Evolutionary conservation across 2,113 vertebrate species (phyloP), one percentile per base, ranked within the genome.

Genomic region (Corythaeola cristata): DNA sequence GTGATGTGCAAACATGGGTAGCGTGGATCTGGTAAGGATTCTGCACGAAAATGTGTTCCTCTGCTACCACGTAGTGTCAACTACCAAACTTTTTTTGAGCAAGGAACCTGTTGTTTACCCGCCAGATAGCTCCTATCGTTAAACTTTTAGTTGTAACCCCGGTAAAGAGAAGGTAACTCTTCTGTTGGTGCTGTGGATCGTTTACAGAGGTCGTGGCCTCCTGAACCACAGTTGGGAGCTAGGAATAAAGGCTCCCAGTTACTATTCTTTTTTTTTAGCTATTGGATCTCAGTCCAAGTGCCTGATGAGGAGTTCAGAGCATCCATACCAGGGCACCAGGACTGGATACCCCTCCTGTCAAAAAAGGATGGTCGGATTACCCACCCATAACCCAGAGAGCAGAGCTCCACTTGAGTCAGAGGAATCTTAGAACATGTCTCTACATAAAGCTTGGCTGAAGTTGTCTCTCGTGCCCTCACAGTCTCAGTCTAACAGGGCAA

Each of bases 221-320:
- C 55, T 47, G 50, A 79, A 47, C 67, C 26, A 3, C 12, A 11
- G 16, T 1, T 47, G 16, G 41, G 62, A 79, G 45, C 72, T 37
- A 45, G 5, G 7, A 45, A 35, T 32, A 20, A 37, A 72, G 41
- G 22, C 85, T 52, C 5, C 28, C 19, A 8, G 11, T 66, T 56
- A 13, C 2, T 1, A 3, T 27, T 55, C 9, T 50, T 0, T 8
- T 33, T 12, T 50, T 71, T 23, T 26, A n/a, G 26, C 32, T 60
- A 0, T 23, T 27, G 32, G 49, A 32, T 74, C 50, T 60, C 30
- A 32, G 37, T 32, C 49, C 53, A 12, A 44, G 53, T 20, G 12
- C 3, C 2, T 27, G 17, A 7, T 53, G 55, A 68, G 19, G 44
- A n/a, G 33, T 58, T 82, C 28, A 24, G 75, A 73, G 20, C 53